phyloP scores from a whole-genome alignment of 1,140 invertebrate genomes.

The Sipha flava region DNA sequence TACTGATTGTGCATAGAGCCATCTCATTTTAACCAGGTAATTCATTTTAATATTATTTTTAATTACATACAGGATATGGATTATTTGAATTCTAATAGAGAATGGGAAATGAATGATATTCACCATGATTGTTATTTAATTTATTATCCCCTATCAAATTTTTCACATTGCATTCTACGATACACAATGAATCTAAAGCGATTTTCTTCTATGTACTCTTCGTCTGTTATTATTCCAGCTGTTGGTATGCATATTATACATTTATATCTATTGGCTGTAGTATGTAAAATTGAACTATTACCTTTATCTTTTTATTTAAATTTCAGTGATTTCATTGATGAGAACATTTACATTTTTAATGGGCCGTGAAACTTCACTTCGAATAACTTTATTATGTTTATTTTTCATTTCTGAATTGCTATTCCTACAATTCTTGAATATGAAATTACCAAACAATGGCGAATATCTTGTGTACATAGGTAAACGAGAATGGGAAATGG shows the following conservation, averaged over 20 bases:
- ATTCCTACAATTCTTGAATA: not conserved
- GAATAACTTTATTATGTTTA: not conserved
- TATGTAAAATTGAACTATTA: no score
- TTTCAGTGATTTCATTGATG: constrained; percentile 23
- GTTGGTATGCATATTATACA: no score
- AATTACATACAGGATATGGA: not conserved
- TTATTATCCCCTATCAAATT: not conserved
- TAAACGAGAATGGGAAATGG: no score
- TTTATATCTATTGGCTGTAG: no score
- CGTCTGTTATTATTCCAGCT: not conserved
- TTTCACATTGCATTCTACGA: not conserved
- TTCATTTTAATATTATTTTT: not conserved
- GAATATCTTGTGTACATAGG: not conserved
- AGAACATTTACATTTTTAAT: constrained; percentile 6
- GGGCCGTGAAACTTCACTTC: not conserved
- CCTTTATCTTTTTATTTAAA: no score
- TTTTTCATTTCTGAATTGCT: constrained; percentile 17
- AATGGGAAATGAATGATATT: not conserved
- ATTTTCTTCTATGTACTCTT: constrained; percentile 11
- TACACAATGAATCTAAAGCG: not conserved
- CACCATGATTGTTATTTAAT: not conserved
- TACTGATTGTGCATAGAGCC: not conserved
- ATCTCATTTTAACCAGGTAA: not conserved
- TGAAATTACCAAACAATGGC: constrained; percentile 13
- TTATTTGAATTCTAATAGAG: not conserved